Evolutionary conservation across 2,888 invertebrate species (phyloP), one percentile per base, ranked within the genome.

Genomic region (Caenorhabditis sp.): DNA sequence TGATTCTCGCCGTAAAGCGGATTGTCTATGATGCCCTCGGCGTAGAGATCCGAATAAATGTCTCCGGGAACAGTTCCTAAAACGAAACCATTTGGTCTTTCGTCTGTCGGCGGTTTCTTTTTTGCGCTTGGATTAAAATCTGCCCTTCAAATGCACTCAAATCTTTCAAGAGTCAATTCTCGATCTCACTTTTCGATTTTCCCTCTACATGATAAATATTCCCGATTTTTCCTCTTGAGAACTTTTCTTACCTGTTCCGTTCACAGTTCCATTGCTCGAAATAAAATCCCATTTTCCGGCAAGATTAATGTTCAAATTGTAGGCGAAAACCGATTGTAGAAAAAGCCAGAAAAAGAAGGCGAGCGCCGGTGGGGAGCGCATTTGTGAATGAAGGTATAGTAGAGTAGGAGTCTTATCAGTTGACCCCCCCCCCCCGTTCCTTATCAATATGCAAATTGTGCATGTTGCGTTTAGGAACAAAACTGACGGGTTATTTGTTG

Each of bases 1-100:
- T 96, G 96, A 89, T 95, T 95, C 15, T 82, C 78, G 2, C 77
- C 85, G 22, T 68, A 77, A 9, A 85, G 68, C 24, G 87, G 86
- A 65, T 88, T 78, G 15, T 68, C 74, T n/a, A 86, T 87, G 22
- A 78, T 41, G 41, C 76, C 66, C 27, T 63, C 68, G 5, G 50
- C 61, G 26, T 53, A 65, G 22, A 87, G 76, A 71, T 87, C 87
- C 11, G 81, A 59, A 65, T 80, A 87, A 52, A 87, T 84, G 62
- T 87, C 87, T 11, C 86, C 87, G 24, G 86, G 87, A 17, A 87
- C 82, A n/a, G 15, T 62, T 22, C 77, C 82, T 79, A 45, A n/a
- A n/a, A n/a, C n/a, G n/a, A n/a, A n/a, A n/a, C n/a, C n/a, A n/a
- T n/a, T n/a, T n/a, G n/a, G n/a, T n/a, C n/a, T n/a, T n/a, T n/a